These are phyloP conservation scores for Alouatta caraya DNA, from an alignment of 2,797 vertebrate genomes.

Conservation along the genomic window DNA sequence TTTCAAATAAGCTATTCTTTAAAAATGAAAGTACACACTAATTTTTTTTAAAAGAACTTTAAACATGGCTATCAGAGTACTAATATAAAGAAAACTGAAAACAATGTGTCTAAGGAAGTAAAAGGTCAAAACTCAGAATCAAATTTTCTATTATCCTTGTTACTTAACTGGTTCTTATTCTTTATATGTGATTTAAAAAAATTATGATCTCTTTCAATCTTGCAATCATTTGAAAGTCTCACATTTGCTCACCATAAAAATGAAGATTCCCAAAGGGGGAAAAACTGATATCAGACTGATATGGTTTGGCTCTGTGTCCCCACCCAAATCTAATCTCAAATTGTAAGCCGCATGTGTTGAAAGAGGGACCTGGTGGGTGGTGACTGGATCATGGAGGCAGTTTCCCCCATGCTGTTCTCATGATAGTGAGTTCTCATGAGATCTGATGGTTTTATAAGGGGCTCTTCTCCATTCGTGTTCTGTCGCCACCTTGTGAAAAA, in stretches of 20 bases:
- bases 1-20: constrained; percentile 20
- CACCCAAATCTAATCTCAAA: too few relatives aligned
- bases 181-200: background rate
- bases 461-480: too few relatives aligned
- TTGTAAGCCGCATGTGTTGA: too few relatives aligned
- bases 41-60: constrained; percentile 9
- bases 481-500: too few relatives aligned
- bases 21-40: background rate
- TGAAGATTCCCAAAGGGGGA: background rate
- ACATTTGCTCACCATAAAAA: constrained; percentile 33
- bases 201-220: constrained; percentile 13
- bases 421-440: too few relatives aligned
- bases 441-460: too few relatives aligned
- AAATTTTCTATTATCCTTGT: background rate
- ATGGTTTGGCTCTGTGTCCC: too few relatives aligned
- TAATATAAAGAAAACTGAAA: constrained; percentile 40
- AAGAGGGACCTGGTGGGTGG: too few relatives aligned
- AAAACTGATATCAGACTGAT: background rate
- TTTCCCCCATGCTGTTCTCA: too few relatives aligned
- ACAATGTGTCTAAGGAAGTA: constrained; percentile 24
- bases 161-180: background rate
- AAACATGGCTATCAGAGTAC: constrained; percentile 5
- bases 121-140: constrained; percentile 36
- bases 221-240: constrained; percentile 13
- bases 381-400: too few relatives aligned